These are phyloP conservation scores for Watersipora subatra DNA, from an alignment of 1,140 invertebrate species.

Conservation along the genomic window DNA sequence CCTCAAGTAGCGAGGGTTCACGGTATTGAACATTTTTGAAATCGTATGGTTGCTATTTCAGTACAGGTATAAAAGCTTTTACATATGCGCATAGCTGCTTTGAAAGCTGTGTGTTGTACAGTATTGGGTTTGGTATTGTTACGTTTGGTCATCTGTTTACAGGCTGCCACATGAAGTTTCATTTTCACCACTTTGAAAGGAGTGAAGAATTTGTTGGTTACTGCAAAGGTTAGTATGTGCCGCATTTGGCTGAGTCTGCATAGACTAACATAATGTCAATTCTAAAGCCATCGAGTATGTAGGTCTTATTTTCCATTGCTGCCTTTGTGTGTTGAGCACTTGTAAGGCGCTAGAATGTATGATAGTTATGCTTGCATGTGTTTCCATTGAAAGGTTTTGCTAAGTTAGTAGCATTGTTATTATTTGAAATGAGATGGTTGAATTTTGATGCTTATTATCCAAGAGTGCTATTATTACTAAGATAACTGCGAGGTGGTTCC, in stretches of 20 bases:
- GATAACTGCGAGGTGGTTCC: too few species aligned
- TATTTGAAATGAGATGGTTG: too few species aligned
- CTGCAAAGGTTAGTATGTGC: slow-evolving; percentile 26
- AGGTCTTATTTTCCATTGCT: neutral
- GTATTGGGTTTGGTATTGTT: too few species aligned
- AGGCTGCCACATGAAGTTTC: slow-evolving; percentile 91
- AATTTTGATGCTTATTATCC: too few species aligned
- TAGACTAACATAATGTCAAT: neutral
- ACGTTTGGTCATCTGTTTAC: too few species aligned
- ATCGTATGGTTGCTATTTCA: too few species aligned
- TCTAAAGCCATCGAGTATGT: neutral
- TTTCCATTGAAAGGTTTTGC: neutral
- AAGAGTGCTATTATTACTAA: too few species aligned
- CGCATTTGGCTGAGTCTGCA: slow-evolving; percentile 3
- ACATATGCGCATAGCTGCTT: too few species aligned
- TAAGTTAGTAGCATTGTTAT: neutral
- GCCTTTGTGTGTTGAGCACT: neutral
- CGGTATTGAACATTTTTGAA: too few species aligned
- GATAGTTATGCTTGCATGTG: neutral
- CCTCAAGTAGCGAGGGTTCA: too few species aligned
- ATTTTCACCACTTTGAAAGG: slow-evolving; percentile 72
- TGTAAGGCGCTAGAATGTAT: neutral
- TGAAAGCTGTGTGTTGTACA: too few species aligned
- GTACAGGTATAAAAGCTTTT: too few species aligned
- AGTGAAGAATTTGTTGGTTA: slow-evolving; percentile 37